phyloP scores from a whole-genome alignment of 2,888 invertebrate genomes.

The Noctua fimbriata region DNA sequence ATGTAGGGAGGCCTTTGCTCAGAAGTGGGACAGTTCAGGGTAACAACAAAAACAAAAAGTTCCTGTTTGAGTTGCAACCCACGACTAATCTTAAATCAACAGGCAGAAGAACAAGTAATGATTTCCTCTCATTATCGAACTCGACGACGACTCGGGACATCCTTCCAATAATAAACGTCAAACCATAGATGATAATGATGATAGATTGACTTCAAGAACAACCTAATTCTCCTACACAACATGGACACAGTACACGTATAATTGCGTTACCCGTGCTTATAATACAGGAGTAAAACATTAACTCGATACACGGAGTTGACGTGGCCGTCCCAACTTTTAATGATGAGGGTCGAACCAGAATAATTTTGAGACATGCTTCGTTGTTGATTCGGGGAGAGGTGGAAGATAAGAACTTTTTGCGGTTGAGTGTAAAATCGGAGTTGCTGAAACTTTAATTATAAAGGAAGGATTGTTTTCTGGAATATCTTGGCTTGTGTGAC shows the following conservation, averaged over 20 bases:
- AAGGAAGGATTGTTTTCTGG: constrained; percentile 8
- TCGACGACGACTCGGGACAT: background rate
- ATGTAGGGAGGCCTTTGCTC: background rate
- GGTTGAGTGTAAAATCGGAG: background rate
- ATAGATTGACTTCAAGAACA: constrained; percentile 34
- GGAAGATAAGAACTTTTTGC: constrained; percentile 32
- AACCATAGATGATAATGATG: constrained; percentile 23
- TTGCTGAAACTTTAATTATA: constrained; percentile 21
- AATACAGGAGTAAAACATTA: constrained; percentile 69
- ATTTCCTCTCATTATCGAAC: background rate
- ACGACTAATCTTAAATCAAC: background rate
- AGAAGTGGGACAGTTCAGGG: background rate
- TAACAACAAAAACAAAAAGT: too few species aligned
- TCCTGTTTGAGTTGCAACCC: background rate
- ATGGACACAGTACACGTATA: constrained; percentile 24
- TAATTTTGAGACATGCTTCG: constrained; percentile 70
- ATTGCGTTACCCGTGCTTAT: constrained; percentile 53
- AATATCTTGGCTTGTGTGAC: background rate
- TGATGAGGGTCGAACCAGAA: constrained; percentile 78
- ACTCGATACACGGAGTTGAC: constrained; percentile 70
- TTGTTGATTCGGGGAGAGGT: constrained; percentile 58
- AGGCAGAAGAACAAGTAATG: background rate
- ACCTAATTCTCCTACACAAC: constrained; percentile 13
- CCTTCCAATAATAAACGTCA: constrained; percentile 8
- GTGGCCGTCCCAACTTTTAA: constrained; percentile 79